These are phyloP conservation scores for Bedellia somnulentella DNA, from an alignment of 2,888 invertebrate genomes.

Conservation along the genomic window DNA sequence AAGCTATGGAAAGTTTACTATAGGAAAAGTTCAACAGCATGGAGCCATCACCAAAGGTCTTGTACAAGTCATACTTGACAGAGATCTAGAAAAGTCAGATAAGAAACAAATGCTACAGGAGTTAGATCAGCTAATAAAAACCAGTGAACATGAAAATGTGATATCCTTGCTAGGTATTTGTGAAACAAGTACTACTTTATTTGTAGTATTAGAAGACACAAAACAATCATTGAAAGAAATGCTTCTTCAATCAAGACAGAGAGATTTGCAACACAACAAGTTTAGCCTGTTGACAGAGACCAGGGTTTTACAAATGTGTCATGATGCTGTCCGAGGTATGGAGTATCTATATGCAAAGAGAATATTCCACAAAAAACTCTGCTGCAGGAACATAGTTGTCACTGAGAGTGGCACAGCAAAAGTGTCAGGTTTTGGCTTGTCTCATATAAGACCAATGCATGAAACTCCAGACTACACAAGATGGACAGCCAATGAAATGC, in stretches of 20 bases:
- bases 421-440: constrained; percentile 74
- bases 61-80: constrained; percentile 68
- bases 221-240: constrained; percentile 70
- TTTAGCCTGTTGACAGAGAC: constrained; percentile 65
- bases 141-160: constrained; percentile 71
- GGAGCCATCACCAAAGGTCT: constrained; percentile 52
- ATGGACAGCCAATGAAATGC: constrained; percentile 79
- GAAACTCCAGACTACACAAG: constrained; percentile 74
- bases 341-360: constrained; percentile 67
- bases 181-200: constrained; percentile 74
- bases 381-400: constrained; percentile 72
- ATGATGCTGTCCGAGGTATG: constrained; percentile 73
- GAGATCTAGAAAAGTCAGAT: constrained; percentile 51
- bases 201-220: constrained; percentile 72
- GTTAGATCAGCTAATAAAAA: constrained; percentile 69
- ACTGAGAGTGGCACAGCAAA: constrained; percentile 68
- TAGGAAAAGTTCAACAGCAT: constrained; percentile 68
- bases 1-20: constrained; percentile 76
- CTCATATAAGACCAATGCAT: constrained; percentile 63
- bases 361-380: constrained; percentile 73
- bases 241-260: constrained; percentile 63
- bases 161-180: constrained; percentile 77
- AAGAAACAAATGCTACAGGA: constrained; percentile 66
- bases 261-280: constrained; percentile 53
- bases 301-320: constrained; percentile 64